Conservation (phyloP, 2,888 invertebrate species). For the Ochropleura plecta region DNA sequence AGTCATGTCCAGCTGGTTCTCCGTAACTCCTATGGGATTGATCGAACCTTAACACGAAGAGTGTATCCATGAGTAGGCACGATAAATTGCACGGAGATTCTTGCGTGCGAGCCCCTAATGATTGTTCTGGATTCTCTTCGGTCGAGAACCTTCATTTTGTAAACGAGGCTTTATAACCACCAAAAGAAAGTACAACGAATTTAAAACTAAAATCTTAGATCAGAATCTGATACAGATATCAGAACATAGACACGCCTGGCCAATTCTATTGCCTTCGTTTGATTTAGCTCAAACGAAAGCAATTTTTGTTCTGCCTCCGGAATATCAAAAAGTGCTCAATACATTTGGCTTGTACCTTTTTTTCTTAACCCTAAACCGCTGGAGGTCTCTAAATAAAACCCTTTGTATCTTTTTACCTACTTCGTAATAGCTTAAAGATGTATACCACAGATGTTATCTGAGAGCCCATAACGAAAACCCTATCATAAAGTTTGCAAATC, state of each 20-base stretch:
- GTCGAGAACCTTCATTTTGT: neutral
- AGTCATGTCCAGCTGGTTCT: neutral
- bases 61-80: neutral
- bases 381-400: conserved; percentile 48
- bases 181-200: neutral
- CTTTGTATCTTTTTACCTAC: conserved; percentile 37
- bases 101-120: no score
- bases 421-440: conserved; percentile 53
- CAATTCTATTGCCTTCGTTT: neutral
- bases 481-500: conserved; percentile 51
- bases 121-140: neutral
- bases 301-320: neutral
- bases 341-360: conserved; percentile 11
- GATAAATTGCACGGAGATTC: neutral
- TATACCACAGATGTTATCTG: conserved; percentile 48
- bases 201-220: neutral
- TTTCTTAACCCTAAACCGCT: conserved; percentile 21
- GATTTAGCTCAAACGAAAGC: neutral
- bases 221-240: neutral
- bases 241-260: neutral
- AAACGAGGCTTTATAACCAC: neutral
- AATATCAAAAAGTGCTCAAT: conserved; percentile 25
- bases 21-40: neutral
- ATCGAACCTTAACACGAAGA: neutral
- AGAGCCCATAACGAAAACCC: conserved; percentile 37